phyloP scores from a whole-genome alignment of 2,888 invertebrate species.

The Mythimna impura region DNA sequence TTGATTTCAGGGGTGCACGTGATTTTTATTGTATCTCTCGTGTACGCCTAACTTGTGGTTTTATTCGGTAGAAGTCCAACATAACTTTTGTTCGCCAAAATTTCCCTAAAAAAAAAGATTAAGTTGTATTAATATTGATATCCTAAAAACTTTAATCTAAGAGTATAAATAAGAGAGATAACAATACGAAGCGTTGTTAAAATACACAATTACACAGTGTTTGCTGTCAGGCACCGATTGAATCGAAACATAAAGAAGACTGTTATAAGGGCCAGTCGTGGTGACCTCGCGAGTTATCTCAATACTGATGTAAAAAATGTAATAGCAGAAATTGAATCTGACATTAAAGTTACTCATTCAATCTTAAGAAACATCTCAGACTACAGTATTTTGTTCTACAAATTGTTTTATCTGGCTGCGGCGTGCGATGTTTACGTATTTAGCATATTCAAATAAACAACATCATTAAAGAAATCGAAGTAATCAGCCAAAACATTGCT shows the following conservation, averaged over 20 bases:
- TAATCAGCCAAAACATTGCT: neutral
- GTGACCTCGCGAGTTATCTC: conserved; percentile 38
- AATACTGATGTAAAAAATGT: conserved; percentile 43
- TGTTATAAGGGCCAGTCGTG: conserved; percentile 17
- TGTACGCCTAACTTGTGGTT: too few species aligned
- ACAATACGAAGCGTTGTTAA: neutral
- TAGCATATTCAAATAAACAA: neutral
- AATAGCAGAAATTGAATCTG: conserved; percentile 48
- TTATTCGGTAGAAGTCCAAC: too few species aligned
- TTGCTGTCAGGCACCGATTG: conserved; percentile 1
- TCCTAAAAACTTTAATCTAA: neutral
- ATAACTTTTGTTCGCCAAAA: too few species aligned
- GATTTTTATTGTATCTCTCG: too few species aligned
- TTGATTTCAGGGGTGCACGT: neutral
- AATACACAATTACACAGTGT: neutral
- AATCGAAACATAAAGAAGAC: conserved; percentile 26
- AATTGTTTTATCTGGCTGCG: conserved; percentile 15
- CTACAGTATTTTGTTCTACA: conserved; percentile 11
- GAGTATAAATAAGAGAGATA: neutral
- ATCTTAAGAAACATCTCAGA: conserved; percentile 42
- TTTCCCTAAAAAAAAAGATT: too few species aligned
- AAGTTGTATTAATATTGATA: neutral
- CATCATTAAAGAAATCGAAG: neutral
- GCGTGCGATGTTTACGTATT: neutral
- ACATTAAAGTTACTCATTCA: conserved; percentile 37